These are phyloP conservation scores for Dione vanillae DNA, from an alignment of 2,888 invertebrate genomes.

Conservation along the genomic window DNA sequence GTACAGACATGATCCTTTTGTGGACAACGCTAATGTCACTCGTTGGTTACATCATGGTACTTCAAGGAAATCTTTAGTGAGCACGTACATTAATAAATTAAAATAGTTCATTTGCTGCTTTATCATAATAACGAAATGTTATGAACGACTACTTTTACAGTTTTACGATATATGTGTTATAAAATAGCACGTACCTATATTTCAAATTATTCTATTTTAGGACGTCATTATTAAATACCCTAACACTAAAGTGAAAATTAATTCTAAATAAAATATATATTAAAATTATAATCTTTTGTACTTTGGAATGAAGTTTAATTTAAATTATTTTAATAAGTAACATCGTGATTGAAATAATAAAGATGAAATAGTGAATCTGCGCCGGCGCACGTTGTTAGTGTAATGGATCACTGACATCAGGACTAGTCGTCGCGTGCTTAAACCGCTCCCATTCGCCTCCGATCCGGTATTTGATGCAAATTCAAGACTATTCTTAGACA, in stretches of 20 bases:
- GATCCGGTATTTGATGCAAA: conserved; percentile 44
- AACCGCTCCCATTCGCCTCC: conserved; percentile 42
- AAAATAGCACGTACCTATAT: conserved; percentile 7
- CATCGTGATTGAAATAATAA: background rate
- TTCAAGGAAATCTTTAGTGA: conserved; percentile 35
- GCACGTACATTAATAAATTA: conserved; percentile 21
- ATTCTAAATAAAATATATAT: too few relatives aligned
- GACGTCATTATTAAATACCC: too few relatives aligned
- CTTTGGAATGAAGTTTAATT: background rate
- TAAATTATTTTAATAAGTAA: background rate
- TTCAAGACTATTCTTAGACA: conserved; percentile 41
- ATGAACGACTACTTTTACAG: background rate
- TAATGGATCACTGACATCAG: conserved; percentile 34
- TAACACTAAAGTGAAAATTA: too few relatives aligned
- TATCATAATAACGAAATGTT: background rate
- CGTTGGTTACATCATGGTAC: conserved; percentile 38
- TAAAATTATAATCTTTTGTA: too few relatives aligned
- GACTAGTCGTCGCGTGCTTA: conserved; percentile 38
- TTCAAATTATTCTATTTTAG: too few relatives aligned
- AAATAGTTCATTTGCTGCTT: conserved; percentile 1
- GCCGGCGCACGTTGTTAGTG: conserved; percentile 29
- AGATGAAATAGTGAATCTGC: conserved; percentile 5
- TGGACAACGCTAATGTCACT: conserved; percentile 30
- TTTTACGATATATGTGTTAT: background rate
- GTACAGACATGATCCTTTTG: conserved; percentile 29